Percentiles rank a stretch among this genome's conserved stretches.
Evolutionary conservation across 1,140 invertebrate species (phyloP).

Genomic region (Aphaenogaster floridana): DNA sequence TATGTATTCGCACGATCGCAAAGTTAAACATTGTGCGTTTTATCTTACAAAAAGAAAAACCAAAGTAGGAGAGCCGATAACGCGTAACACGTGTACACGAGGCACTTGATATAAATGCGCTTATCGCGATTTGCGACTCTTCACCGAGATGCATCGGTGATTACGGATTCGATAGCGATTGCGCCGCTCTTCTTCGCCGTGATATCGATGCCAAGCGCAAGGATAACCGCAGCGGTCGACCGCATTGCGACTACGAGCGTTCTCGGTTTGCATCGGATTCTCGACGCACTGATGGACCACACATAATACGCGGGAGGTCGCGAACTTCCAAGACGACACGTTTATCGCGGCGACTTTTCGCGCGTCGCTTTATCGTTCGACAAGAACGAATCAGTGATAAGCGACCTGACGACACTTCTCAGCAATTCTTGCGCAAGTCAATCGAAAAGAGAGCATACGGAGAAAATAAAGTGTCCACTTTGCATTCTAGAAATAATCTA

Average conservation of each 20-base stretch:
- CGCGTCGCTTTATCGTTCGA: constrained; percentile 1
- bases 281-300: not conserved
- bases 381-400: constrained; percentile 2
- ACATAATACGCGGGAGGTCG: not conserved
- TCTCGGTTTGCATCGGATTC: not conserved
- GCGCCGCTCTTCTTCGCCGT: not conserved
- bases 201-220: not conserved
- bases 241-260: constrained; percentile 9
- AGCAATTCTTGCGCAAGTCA: not conserved
- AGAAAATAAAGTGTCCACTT: not conserved
- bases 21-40: not conserved
- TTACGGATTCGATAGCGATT: constrained; percentile 15
- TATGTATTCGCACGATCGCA: not conserved
- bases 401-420: not conserved
- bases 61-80: not conserved
- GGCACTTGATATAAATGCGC: constrained; percentile 17
- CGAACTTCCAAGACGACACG: constrained; percentile 29
- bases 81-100: not conserved
- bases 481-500: not conserved
- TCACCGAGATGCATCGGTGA: not conserved
- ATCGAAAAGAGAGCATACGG: not conserved
- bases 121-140: not conserved
- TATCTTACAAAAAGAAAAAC: not conserved
- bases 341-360: constrained; percentile 21
- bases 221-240: not conserved